Evolutionary conservation across 1,140 invertebrate species (phyloP).

Genomic region (Oppia nitens): DNA sequence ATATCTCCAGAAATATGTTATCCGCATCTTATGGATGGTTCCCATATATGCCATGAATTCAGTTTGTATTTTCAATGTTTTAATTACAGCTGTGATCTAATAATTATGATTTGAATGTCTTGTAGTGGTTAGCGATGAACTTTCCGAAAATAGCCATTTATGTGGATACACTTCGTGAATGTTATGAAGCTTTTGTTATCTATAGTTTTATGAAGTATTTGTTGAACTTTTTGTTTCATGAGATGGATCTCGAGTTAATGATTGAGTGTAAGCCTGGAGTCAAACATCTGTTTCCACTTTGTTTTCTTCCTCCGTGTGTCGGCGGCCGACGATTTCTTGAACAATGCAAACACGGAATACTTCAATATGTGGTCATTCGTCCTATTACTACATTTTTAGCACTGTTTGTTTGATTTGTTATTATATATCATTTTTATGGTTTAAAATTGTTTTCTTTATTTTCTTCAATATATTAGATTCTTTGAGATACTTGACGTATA

Average conservation of each 20-base stretch:
- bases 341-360: slow-evolving; percentile 85
- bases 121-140: slow-evolving; percentile 25
- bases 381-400: slow-evolving; percentile 73
- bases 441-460: slow-evolving; percentile 7
- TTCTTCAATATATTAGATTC: slow-evolving; percentile 38
- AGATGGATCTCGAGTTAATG: slow-evolving; percentile 55
- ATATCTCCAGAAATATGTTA: slow-evolving; percentile 79
- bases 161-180: slow-evolving; percentile 76
- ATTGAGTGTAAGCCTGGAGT: slow-evolving; percentile 69
- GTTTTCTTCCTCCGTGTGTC: slow-evolving; percentile 26
- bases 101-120: neutral
- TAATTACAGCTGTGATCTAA: neutral
- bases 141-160: slow-evolving; percentile 66
- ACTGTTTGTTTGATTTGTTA: slow-evolving; percentile 42
- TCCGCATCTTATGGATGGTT: slow-evolving; percentile 93
- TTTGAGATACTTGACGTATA: slow-evolving; percentile 70
- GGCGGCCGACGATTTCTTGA: slow-evolving; percentile 55
- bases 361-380: slow-evolving; percentile 79
- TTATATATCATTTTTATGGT: neutral
- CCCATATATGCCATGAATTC: slow-evolving; percentile 90
- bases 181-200: slow-evolving; percentile 76
- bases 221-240: slow-evolving; percentile 63
- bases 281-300: slow-evolving; percentile 21
- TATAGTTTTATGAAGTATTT: slow-evolving; percentile 95
- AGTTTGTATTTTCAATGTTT: slow-evolving; percentile 38